phyloP scores from a whole-genome alignment of 2,113 vertebrate genomes.

The Phalacrocorax brasilianus region DNA sequence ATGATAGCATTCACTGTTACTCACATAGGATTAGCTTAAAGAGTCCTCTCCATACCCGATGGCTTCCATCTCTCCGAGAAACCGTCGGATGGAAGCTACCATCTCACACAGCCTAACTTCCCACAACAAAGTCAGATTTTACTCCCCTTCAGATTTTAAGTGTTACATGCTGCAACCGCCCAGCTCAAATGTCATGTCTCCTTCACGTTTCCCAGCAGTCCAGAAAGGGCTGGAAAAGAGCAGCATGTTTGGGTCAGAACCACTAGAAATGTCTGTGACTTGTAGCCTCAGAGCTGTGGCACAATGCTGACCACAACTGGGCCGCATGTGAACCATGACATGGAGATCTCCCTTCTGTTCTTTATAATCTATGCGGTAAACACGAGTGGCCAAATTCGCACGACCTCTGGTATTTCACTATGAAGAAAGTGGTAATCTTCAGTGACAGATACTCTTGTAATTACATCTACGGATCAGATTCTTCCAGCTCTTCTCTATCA shows the following conservation, averaged over 20 bases:
- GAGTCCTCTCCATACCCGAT: neutral
- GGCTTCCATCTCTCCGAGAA: neutral
- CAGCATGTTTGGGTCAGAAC: neutral
- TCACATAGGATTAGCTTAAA: neutral
- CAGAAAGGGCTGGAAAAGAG: neutral
- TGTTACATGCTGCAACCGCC: fast-evolving
- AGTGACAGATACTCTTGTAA: neutral
- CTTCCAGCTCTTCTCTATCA: neutral
- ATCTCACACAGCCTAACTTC: fast-evolving
- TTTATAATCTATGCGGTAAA: neutral
- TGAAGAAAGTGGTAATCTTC: neutral
- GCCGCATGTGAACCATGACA: neutral
- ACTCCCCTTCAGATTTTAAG: neutral
- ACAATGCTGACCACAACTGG: fast-evolving
- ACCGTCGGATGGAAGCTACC: neutral
- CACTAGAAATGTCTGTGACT: neutral
- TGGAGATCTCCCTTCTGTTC: neutral
- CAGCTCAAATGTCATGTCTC: neutral
- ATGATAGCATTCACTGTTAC: neutral
- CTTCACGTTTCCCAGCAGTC: neutral
- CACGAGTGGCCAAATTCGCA: neutral
- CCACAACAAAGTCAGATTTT: neutral
- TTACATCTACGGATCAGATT: neutral
- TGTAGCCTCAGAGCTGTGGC: fast-evolving
- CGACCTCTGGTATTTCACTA: neutral